Base-by-base conservation (phyloP, 1,140 invertebrate genomes). In the Frieseomelitta varia region DNA sequence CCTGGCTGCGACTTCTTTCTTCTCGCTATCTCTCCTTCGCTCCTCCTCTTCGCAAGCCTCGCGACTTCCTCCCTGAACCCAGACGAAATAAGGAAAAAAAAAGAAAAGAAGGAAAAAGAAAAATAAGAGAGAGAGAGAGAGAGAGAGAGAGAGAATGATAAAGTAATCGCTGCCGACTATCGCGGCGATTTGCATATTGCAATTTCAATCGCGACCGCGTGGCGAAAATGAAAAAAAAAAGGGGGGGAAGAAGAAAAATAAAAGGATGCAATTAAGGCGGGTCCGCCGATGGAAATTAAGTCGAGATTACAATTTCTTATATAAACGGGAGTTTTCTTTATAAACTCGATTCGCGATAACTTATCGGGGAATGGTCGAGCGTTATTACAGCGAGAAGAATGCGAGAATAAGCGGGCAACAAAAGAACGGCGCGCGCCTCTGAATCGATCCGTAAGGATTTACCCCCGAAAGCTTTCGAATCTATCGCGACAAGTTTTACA, bases 1-100 rank as follows among this genome's bases (percentile, higher is more conserved):
- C 30, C 14, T 81, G 81, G 61, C 6, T 69, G 79, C 34, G 74
- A 55, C 85, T 87, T 88, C 87, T 87, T 88, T 88, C 83, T 30
- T 67, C 65, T 73, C 81, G 81, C 68, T 39, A 47, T 47, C 39
- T 47, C 39, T 14, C 34, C 51, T 27, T 30, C 8, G 34, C 14
- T 65, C 24, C 34, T 61, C 73, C 19, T 67, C 17, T 21, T 67
- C 65, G 8, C 65, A 11, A 21, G 24, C 8, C 58, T 61, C 79
- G 76, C 81, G 81, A 85, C 53, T 72, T 72, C 51, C 39, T 47
- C 4, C 61, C 82, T 79, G 74, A 77, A 79, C 65, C 24, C 27
- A 30, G 39, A 68, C 10, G 17, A 34, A 67, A 67, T 8, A 30
- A 30, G 17, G 58, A 6, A 0, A 11, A 2, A 17, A 17, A 30